phyloP scores from a whole-genome alignment of 2,797 vertebrate species.

The Heteromormyrus szaboi region DNA sequence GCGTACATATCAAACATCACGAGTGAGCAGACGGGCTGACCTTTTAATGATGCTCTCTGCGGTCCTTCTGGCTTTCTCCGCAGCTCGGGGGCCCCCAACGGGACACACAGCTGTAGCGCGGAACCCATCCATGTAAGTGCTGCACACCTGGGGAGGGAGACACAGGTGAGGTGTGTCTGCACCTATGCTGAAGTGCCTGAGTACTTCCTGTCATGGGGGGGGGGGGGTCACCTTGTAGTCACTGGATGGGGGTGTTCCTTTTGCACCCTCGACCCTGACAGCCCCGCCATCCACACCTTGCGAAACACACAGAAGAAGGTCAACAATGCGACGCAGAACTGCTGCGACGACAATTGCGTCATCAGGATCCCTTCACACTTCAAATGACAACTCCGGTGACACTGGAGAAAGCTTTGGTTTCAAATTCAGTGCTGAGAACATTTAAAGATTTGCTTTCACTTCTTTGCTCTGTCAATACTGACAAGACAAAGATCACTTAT shows the following conservation, averaged over 20 bases:
- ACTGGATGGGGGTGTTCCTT: constrained; percentile 57
- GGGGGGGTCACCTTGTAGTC: constrained; percentile 65
- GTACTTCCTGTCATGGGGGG: neutral
- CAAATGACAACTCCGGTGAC: neutral
- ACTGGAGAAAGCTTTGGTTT: neutral
- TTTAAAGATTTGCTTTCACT: neutral
- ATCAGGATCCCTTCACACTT: neutral
- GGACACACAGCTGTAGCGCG: constrained; percentile 77
- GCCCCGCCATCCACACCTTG: constrained; percentile 66
- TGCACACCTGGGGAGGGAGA: constrained; percentile 61
- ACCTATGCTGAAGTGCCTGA: too few species aligned
- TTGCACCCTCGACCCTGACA: constrained; percentile 66
- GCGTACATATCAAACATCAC: neutral
- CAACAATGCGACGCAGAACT: neutral
- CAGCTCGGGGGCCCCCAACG: constrained; percentile 64
- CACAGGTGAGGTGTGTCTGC: neutral
- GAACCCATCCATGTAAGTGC: constrained; percentile 75
- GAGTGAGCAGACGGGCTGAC: constrained; percentile 35
- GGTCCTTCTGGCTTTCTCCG: constrained; percentile 66
- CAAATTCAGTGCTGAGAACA: neutral
- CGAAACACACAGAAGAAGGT: neutral
- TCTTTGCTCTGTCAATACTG: neutral
- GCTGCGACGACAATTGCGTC: neutral
- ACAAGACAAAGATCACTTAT: neutral
- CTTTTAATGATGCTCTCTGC: constrained; percentile 71